A percentile compares a stretch with the other conserved stretches of the same genome.
Evolutionary conservation across 2,113 vertebrate genomes (phyloP).

Genomic region (Leucoraja erinaceus): DNA sequence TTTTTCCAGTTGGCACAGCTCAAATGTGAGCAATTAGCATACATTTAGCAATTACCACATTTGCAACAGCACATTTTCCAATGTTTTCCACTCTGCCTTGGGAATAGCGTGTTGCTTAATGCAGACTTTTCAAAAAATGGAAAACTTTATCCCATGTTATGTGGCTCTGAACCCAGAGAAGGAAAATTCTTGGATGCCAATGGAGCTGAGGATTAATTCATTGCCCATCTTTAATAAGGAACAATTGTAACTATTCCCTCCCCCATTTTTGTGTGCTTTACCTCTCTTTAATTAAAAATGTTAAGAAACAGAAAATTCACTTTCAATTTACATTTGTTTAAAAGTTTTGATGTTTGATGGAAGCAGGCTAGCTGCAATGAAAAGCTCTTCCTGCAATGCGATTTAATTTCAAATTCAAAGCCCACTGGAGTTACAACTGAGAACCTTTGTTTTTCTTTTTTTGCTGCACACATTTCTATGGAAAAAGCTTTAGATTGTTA

Average conservation of each 20-base stretch:
- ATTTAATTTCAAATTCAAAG: background rate
- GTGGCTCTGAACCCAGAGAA: background rate
- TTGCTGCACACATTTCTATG: background rate
- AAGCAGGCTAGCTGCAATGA: background rate
- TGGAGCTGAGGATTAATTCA: background rate
- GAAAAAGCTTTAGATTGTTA: background rate
- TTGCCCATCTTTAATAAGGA: background rate
- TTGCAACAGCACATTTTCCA: too few relatives aligned
- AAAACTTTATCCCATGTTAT: background rate
- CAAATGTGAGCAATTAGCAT: background rate
- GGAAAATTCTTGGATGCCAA: background rate
- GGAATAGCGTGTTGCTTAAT: too few relatives aligned
- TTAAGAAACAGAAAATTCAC: background rate
- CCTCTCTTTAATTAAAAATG: background rate
- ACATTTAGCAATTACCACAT: background rate
- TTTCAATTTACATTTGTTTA: background rate
- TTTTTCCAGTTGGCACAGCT: background rate
- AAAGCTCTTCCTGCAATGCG: background rate
- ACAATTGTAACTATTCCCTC: too few relatives aligned
- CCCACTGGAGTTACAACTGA: background rate
- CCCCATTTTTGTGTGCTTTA: background rate
- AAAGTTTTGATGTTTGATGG: background rate
- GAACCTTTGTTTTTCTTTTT: too few relatives aligned
- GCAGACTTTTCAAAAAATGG: background rate
- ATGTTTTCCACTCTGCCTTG: too few relatives aligned